Base-by-base conservation (phyloP, 2,888 invertebrate species). In the Luperina nickerlii region DNA sequence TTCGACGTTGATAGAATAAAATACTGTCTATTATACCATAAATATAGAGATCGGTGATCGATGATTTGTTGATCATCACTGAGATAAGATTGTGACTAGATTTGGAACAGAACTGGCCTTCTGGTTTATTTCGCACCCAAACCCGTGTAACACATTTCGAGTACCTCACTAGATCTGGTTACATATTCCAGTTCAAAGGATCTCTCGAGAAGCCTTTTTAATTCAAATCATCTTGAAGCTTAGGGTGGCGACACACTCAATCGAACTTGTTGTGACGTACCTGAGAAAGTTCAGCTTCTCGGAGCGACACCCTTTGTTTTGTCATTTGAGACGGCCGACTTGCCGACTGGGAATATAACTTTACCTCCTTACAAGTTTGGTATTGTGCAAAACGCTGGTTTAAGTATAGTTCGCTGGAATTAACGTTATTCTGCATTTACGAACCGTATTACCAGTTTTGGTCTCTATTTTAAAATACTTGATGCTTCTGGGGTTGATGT, bases 301-400 rank as follows among this genome's bases (percentile, higher is more conserved):
- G 79, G 83, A 81, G 78, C 87, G 85, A 90, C 89, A 88, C 90
- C 93, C 92, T 92, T 93, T 93, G 93, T 93, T 91, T 92, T 90
- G 93, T 92, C 91, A 93, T 92, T 92, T 91, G 93, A 93, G 91
- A 76, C 88, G 87, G 82, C 83, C 83, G 85, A 89, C 83, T 90
- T 89, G 81, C 82, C 82, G 81, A 86, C 82, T 76, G 7, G 76
- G 76, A 60, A 32, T 90, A 88, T 90, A 89, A 89, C 84, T 90
- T 90, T 78, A 79, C 84, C 81, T 81, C 76, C 75, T 86, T 77
- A 89, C 83, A 90, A 91, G 90, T 88, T 89, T 85, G 76, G 81
- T 85, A 84, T 85, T 86, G 85, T 87, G 80, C 83, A 81, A 84
- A 85, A 81, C 72, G 72, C 57, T 74, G 79, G 72, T 87, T 86